phyloP scores from a whole-genome alignment of 2,113 vertebrate species.

The Aleadryas rufinucha region DNA sequence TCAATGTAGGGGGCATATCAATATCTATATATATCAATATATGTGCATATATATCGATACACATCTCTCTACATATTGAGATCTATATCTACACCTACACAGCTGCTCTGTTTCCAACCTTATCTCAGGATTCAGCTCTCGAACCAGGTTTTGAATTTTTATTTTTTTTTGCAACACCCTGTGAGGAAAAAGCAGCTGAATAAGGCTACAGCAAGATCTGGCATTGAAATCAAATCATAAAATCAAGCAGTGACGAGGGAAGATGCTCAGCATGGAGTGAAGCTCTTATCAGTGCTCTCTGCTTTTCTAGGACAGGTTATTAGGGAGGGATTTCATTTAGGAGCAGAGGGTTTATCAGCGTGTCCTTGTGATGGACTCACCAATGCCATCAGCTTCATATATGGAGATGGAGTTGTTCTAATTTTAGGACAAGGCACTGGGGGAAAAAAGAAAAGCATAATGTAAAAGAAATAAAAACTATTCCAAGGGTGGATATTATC shows the following conservation, averaged over 20 bases:
- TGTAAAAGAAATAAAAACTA: background rate
- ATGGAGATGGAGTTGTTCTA: background rate
- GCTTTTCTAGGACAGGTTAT: background rate
- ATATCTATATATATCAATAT: background rate
- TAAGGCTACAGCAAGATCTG: background rate
- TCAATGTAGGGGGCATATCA: background rate
- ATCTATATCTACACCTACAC: background rate
- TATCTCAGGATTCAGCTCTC: background rate
- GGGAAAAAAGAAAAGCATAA: accelerated
- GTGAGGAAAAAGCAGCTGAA: background rate
- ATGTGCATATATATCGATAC: background rate
- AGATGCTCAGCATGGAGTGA: background rate
- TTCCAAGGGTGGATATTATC: background rate
- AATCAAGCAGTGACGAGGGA: background rate
- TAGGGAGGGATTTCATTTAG: background rate
- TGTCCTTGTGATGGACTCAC: background rate
- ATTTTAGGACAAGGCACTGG: background rate
- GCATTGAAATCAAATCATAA: background rate
- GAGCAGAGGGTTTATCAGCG: background rate
- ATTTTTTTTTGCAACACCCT: background rate
- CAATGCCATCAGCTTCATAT: background rate
- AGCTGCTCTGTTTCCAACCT: background rate
- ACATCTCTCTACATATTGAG: background rate
- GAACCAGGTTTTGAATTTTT: background rate
- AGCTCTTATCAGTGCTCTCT: background rate